Percentiles rank a stretch among this genome's conserved stretches.
phyloP scores from a whole-genome alignment of 1,140 invertebrate genomes.

The Microplitis demolitor region DNA sequence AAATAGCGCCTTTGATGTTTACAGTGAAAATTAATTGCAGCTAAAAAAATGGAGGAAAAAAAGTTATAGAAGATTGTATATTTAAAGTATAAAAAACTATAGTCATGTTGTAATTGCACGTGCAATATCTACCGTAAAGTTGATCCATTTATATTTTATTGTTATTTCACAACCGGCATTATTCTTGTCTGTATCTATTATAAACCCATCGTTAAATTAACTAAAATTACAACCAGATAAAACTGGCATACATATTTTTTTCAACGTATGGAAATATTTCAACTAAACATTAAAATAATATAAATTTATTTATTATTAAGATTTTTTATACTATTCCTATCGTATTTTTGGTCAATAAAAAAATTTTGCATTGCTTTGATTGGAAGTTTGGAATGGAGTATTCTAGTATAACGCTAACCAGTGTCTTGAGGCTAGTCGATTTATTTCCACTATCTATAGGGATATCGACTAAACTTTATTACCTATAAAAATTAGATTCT shows the following conservation, averaged over 20 bases:
- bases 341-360: too few relatives aligned
- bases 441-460: too few relatives aligned
- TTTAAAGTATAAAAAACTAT: slow-evolving; percentile 13
- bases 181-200: slow-evolving; percentile 40
- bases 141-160: slow-evolving; percentile 63
- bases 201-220: slow-evolving; percentile 54
- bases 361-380: too few relatives aligned
- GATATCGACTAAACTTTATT: too few relatives aligned
- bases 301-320: too few relatives aligned
- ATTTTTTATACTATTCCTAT: too few relatives aligned
- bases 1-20: slow-evolving; percentile 2
- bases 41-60: neutral
- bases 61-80: slow-evolving; percentile 10
- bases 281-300: too few relatives aligned
- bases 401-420: too few relatives aligned
- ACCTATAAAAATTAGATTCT: too few relatives aligned
- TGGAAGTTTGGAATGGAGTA: too few relatives aligned
- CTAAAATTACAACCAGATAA: slow-evolving; percentile 50
- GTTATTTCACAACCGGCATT: slow-evolving; percentile 59
- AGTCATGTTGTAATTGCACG: neutral
- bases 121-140: slow-evolving; percentile 50
- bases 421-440: too few relatives aligned
- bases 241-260: neutral
- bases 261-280: neutral
- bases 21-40: neutral